Conservation (phyloP, 92 coral and sea anemone species). For the Diadumene lineata region DNA sequence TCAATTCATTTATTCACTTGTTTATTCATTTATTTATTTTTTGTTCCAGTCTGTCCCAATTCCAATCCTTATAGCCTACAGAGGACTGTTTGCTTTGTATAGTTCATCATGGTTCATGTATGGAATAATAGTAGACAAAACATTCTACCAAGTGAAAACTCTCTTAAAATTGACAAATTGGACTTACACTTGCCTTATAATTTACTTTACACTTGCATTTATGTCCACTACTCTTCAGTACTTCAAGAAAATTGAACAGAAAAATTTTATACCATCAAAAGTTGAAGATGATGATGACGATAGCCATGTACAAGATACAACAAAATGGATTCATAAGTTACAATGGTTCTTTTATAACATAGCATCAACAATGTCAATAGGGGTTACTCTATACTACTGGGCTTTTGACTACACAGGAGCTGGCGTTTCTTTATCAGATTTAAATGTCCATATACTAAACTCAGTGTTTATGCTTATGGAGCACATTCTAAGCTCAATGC, state of each 20-base stretch:
- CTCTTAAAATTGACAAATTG: constrained; percentile 89
- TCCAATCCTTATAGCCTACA: constrained; percentile 40
- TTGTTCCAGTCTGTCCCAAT: constrained; percentile 56
- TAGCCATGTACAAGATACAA: constrained; percentile 17
- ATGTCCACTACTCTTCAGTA: constrained; percentile 36
- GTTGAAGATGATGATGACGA: constrained; percentile 10
- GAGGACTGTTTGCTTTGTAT: constrained; percentile 59
- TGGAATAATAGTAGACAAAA: constrained; percentile 70
- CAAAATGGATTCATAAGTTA: constrained; percentile 72
- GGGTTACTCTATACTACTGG: constrained; percentile 73
- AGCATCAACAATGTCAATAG: constrained; percentile 58
- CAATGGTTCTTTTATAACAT: constrained; percentile 75
- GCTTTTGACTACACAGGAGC: constrained; percentile 39
- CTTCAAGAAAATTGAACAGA: constrained; percentile 35
- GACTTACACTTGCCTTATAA: constrained; percentile 59
- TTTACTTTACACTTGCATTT: constrained; percentile 64
- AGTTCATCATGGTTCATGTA: constrained; percentile 73
- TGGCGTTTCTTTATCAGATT: constrained; percentile 52
- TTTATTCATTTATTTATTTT: background rate
- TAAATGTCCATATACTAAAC: constrained; percentile 74
- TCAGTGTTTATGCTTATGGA: constrained; percentile 68
- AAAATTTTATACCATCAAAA: constrained; percentile 15
- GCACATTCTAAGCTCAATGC: constrained; percentile 53
- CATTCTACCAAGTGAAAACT: constrained; percentile 86
- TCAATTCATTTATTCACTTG: no score